These are phyloP conservation scores for Betta splendens DNA, from an alignment of 2,797 vertebrate species.

Conservation along the genomic window DNA sequence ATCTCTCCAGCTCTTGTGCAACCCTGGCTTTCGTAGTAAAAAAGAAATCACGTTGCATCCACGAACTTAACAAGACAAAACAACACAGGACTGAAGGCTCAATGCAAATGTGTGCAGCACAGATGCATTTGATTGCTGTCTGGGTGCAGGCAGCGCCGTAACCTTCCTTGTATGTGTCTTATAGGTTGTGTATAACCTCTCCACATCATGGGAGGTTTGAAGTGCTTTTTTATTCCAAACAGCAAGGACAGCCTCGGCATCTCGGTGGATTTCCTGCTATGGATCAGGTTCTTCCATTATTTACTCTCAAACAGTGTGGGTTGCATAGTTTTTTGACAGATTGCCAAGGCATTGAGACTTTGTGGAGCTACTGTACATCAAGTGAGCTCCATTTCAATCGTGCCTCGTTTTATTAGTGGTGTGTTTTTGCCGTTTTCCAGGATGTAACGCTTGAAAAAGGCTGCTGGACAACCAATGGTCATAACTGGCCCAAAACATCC, in stretches of 20 bases:
- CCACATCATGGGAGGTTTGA: conserved; percentile 49
- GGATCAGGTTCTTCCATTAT: conserved; percentile 68
- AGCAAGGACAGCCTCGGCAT: conserved; percentile 68
- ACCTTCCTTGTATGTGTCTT: conserved; percentile 28
- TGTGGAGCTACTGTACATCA: conserved; percentile 50
- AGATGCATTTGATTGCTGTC: conserved; percentile 43
- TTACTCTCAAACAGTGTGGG: conserved; percentile 73
- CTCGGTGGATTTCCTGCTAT: conserved; percentile 71
- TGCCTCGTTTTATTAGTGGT: too few species aligned
- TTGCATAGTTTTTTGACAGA: conserved; percentile 66
- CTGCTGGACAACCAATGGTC: not conserved
- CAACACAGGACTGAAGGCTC: conserved; percentile 53
- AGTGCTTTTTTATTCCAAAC: conserved; percentile 55
- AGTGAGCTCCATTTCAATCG: conserved; percentile 33
- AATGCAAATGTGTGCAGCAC: conserved; percentile 57
- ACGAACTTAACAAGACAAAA: conserved; percentile 51
- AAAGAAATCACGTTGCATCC: conserved; percentile 60
- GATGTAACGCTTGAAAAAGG: conserved; percentile 6
- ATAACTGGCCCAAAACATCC: conserved; percentile 6
- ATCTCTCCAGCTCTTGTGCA: conserved; percentile 72
- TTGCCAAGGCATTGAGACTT: conserved; percentile 66
- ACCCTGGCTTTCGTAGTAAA: conserved; percentile 64
- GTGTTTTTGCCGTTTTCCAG: not conserved
- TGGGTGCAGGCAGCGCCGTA: conserved; percentile 36
- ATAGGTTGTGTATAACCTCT: conserved; percentile 33